Evolutionary conservation across 2,113 vertebrate genomes (phyloP).

Genomic region (Zosterops pallidus): DNA sequence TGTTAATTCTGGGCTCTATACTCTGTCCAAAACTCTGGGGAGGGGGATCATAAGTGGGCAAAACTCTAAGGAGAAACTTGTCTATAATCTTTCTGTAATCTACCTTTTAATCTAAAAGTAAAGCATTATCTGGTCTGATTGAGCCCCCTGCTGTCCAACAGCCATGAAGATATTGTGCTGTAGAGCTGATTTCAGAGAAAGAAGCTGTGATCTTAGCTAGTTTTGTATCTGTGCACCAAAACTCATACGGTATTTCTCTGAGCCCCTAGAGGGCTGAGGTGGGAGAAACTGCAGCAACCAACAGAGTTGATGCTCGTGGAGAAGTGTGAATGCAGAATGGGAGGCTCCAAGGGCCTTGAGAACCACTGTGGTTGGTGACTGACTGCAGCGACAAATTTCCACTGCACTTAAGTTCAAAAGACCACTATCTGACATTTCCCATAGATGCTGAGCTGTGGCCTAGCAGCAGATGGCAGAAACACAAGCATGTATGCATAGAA

Average conservation of each 20-base stretch:
- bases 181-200: not conserved
- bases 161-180: not conserved
- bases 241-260: not conserved
- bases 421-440: not conserved
- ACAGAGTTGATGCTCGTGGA: not conserved
- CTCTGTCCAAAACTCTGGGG: not conserved
- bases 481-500: not conserved
- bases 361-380: not conserved
- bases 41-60: fast-evolving
- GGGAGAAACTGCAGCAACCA: not conserved
- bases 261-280: not conserved
- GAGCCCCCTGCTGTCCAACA: not conserved
- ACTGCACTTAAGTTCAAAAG: not conserved
- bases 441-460: not conserved
- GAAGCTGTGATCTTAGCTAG: not conserved
- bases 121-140: not conserved
- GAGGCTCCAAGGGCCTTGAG: not conserved
- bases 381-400: not conserved
- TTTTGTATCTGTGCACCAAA: not conserved
- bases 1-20: not conserved
- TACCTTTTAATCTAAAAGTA: not conserved
- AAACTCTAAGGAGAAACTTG: not conserved
- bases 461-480: not conserved
- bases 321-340: not conserved
- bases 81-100: not conserved